Percentiles rank a stretch among this genome's conserved stretches.
Evolutionary conservation across 2,113 vertebrate species (phyloP).

Genomic region (Tyrannus savana): DNA sequence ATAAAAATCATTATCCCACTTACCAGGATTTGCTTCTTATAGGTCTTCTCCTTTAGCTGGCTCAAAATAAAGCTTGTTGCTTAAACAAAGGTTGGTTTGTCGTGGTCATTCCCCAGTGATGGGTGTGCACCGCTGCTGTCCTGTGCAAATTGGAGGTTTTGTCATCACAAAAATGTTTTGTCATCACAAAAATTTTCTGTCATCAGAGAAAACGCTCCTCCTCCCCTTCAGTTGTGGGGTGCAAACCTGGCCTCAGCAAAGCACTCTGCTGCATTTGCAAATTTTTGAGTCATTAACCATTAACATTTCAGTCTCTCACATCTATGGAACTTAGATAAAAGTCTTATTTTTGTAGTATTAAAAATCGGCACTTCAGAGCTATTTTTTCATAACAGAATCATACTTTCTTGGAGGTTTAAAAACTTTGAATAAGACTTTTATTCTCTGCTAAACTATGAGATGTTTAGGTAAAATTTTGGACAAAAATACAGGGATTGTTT

Average conservation of each 20-base stretch:
- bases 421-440: not conserved
- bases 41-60: not conserved
- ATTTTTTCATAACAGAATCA: not conserved
- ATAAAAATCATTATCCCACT: not conserved
- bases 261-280: not conserved
- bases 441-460: not conserved
- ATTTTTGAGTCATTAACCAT: not conserved
- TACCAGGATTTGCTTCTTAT: not conserved
- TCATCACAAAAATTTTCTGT: too few species aligned
- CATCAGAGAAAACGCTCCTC: not conserved
- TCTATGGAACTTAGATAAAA: not conserved
- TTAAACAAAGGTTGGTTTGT: not conserved
- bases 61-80: not conserved
- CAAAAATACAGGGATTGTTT: fast-evolving
- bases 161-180: not conserved
- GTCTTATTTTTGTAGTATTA: not conserved
- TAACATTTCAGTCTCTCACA: not conserved
- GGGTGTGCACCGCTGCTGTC: not conserved
- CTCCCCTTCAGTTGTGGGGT: fast-evolving
- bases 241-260: not conserved
- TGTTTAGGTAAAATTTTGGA: not conserved
- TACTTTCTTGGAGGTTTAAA: not conserved
- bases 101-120: not conserved
- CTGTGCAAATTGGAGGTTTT: not conserved
- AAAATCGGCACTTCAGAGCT: not conserved